Conservation (phyloP, 2,797 vertebrate genomes). For the Scomberomorus guttatus region DNA sequence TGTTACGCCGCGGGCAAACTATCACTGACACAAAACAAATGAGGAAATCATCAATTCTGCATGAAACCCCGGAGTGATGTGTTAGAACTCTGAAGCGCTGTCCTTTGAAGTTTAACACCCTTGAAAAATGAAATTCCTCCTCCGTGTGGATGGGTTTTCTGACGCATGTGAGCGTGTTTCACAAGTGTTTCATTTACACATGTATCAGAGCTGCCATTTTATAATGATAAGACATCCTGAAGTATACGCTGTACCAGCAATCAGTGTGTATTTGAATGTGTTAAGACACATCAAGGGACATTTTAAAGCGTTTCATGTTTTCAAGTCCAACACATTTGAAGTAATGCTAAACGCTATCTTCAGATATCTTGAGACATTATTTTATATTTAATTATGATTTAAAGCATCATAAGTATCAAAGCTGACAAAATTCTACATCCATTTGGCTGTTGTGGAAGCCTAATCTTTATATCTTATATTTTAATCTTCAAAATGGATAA, state of each 20-base stretch:
- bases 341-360: background rate
- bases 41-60: slow-evolving; percentile 46
- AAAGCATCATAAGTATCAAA: background rate
- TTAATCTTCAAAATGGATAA: background rate
- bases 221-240: slow-evolving; percentile 40
- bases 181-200: slow-evolving; percentile 31
- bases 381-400: background rate
- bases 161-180: slow-evolving; percentile 1
- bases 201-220: slow-evolving; percentile 31
- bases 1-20: slow-evolving; percentile 11
- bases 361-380: background rate
- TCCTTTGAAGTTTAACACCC: slow-evolving; percentile 66
- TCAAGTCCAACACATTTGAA: background rate
- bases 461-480: background rate
- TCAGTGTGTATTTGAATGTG: slow-evolving; percentile 4
- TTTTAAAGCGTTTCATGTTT: slow-evolving; percentile 12
- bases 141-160: background rate
- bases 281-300: slow-evolving; percentile 9
- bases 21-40: slow-evolving; percentile 33
- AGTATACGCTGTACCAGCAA: background rate
- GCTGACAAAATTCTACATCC: background rate
- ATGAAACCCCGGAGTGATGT: slow-evolving; percentile 51
- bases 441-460: background rate
- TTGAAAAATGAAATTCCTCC: slow-evolving; percentile 51
- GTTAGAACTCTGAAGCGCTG: slow-evolving; percentile 34